Base-by-base conservation (phyloP, 2,113 vertebrate genomes). In the Charina bottae region DNA sequence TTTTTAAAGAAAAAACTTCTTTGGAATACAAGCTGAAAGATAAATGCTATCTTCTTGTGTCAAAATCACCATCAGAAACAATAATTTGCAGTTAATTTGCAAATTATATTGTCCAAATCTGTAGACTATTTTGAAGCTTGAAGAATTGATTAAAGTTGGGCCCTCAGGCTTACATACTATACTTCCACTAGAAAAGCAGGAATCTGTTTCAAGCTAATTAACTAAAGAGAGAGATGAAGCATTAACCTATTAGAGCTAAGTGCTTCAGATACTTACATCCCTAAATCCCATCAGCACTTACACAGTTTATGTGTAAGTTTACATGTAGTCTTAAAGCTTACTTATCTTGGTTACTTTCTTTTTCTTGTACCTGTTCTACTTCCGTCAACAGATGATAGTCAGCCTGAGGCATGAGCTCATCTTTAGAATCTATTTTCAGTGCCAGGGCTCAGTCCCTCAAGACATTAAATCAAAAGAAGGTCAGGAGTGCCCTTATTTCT, bases 1-100 rank as follows among this genome's bases (percentile, higher is more conserved):
- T 93, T 93, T 88, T 54, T 93, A 94, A 90, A n/a, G n/a, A n/a
- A 90, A 8, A 26, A 0, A 59, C 17, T 17, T 62, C 17, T 2
- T 87, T 88, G 23, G 28, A 64, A 93, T 87, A 54, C 12, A 93
- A 94, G 93, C 59, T 42, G 94, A 55, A 49, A 83, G 28, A 92
- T 87, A 92, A 23, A 87, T 11, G 26, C 90, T 93, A 62, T 59
- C 91, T 85, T 89, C 59, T 2, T 0, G 0, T 92, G 83, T 88
- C 88, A 85, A 92, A 95, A 93, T 83, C 92, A 92, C 93, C 46
- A 88, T 0, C 9, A 23, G 0, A 93, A 85, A 24, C 91, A 92
- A 89, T 83, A 89, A 53, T 92, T 92, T 93, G 49, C 89, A 84
- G 91, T 89, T 28, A 93, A 92, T 2, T 13, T 56, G 13, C 21